Percentiles rank a stretch among this genome's conserved stretches.
Conservation (phyloP, 2,797 vertebrate genomes). For the Botia kubotai region DNA sequence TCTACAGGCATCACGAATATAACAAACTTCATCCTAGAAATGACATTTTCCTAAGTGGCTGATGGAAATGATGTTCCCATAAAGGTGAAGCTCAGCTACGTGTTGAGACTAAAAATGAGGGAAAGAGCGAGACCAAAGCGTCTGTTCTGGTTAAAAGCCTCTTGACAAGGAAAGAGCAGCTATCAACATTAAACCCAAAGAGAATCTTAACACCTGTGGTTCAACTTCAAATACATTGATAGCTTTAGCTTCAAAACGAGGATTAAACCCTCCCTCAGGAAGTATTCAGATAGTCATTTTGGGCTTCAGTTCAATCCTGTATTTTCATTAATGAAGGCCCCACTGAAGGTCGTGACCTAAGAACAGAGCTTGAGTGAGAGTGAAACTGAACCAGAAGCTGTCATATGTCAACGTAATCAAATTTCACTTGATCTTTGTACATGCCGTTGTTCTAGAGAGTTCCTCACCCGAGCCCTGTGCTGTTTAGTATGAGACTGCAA, state of each 20-base stretch:
- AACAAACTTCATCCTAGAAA: constrained; percentile 13
- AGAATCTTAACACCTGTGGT: constrained; percentile 25
- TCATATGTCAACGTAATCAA: constrained; percentile 6
- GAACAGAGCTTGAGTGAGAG: background rate
- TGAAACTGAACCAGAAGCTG: background rate
- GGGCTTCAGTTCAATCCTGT: background rate
- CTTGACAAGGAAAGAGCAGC: constrained; percentile 22
- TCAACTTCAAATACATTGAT: constrained; percentile 35
- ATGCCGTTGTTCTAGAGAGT: constrained; percentile 7
- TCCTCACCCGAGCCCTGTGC: background rate
- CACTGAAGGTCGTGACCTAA: background rate
- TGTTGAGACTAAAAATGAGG: constrained; percentile 17
- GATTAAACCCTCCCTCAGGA: background rate
- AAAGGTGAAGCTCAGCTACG: constrained; percentile 21
- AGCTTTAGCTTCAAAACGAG: constrained; percentile 22
- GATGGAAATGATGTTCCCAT: constrained; percentile 20
- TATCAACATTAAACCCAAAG: constrained; percentile 4
- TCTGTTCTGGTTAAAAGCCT: background rate
- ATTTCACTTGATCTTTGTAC: constrained; percentile 17
- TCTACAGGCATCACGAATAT: constrained; percentile 1
- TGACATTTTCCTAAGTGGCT: constrained; percentile 15
- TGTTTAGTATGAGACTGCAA: constrained; percentile 46
- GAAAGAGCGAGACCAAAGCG: background rate
- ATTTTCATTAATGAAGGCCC: background rate
- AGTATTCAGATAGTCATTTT: constrained; percentile 23